Conservation (phyloP, 2,113 vertebrate genomes). For the Sprattus sprattus region DNA sequence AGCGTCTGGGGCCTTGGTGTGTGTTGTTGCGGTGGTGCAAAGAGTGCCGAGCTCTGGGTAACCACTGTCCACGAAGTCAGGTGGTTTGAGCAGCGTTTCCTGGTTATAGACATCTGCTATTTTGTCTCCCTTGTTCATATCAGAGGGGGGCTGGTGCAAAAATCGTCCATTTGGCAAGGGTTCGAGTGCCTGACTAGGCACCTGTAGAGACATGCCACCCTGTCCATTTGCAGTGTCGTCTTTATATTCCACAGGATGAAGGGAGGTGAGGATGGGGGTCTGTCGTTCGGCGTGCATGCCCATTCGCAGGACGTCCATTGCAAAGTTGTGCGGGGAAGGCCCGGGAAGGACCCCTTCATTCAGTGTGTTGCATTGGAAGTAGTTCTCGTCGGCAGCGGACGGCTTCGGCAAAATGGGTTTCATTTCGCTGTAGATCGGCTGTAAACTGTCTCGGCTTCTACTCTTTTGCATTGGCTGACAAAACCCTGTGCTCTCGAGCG, state of each 20-base stretch:
- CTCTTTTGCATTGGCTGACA: constrained; percentile 81
- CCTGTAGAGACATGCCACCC: constrained; percentile 50
- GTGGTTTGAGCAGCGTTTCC: constrained; percentile 91
- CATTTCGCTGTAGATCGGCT: constrained; percentile 72
- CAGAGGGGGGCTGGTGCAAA: constrained; percentile 74
- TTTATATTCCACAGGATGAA: constrained; percentile 80
- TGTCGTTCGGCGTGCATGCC: constrained; percentile 79
- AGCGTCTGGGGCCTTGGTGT: constrained; percentile 79
- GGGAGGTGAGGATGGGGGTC: constrained; percentile 69
- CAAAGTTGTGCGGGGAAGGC: constrained; percentile 78
- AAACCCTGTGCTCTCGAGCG: constrained; percentile 69
- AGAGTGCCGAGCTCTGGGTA: constrained; percentile 83
- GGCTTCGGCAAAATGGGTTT: constrained; percentile 82
- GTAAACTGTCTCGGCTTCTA: constrained; percentile 80
- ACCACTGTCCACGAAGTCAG: constrained; percentile 72
- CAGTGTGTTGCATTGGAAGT: constrained; percentile 89
- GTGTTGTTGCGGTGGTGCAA: constrained; percentile 75
- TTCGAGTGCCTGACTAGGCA: constrained; percentile 70
- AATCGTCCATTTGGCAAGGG: constrained; percentile 81
- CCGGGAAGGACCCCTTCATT: constrained; percentile 81
- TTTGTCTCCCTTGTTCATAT: constrained; percentile 84
- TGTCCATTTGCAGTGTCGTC: constrained; percentile 79
- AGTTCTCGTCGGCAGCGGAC: constrained; percentile 77
- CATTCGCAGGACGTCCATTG: constrained; percentile 77
- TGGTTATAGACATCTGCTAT: constrained; percentile 95